These are phyloP conservation scores for Ametastegia equiseti DNA, from an alignment of 2,888 invertebrate genomes.

Conservation along the genomic window DNA sequence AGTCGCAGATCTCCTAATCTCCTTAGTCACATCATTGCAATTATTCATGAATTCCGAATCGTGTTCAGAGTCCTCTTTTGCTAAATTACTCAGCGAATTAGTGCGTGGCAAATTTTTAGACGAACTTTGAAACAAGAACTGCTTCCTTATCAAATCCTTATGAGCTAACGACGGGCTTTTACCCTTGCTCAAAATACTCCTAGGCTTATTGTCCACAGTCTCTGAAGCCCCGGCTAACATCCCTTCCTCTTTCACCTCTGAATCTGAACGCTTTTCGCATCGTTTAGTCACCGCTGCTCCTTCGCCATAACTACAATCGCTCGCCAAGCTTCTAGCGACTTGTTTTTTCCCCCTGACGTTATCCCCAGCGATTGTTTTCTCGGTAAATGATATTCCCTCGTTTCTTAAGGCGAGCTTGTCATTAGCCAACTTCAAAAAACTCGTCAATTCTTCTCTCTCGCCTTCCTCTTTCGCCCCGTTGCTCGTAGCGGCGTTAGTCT, in stretches of 20 bases:
- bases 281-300: not conserved
- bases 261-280: not conserved
- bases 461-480: not conserved
- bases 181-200: not conserved
- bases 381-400: not conserved
- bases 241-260: not conserved
- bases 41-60: not conserved
- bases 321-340: not conserved
- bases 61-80: not conserved
- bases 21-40: slow-evolving; percentile 18
- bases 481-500: not conserved
- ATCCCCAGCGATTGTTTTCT: not conserved
- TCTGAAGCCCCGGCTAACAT: not conserved
- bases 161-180: not conserved
- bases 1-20: slow-evolving; percentile 22
- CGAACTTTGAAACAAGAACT: slow-evolving; percentile 11
- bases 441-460: not conserved
- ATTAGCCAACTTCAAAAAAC: not conserved
- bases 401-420: not conserved
- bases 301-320: not conserved
- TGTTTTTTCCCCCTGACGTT: not conserved
- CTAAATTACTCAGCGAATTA: slow-evolving; percentile 33
- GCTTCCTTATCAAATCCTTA: slow-evolving; percentile 39
- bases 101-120: slow-evolving; percentile 1
- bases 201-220: not conserved